Conservation (phyloP, 2,888 invertebrate species). For the Drosophila siamana region DNA sequence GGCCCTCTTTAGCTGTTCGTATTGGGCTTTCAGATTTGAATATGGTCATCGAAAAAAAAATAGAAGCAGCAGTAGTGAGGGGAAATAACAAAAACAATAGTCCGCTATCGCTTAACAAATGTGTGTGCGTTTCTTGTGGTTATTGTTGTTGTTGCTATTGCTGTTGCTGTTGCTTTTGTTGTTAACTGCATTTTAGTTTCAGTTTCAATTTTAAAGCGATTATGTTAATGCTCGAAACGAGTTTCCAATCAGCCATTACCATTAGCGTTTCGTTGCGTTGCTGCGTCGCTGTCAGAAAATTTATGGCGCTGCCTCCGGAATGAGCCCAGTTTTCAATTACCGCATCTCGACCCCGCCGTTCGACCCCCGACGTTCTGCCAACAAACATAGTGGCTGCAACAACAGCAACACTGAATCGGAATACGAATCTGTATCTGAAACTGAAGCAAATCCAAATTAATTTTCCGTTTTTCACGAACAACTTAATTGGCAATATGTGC, state of each 20-base stretch:
- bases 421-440: constrained; percentile 37
- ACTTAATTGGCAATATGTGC: constrained; percentile 76
- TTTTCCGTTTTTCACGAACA: constrained; percentile 73
- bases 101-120: constrained; percentile 51
- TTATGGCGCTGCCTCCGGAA: constrained; percentile 64
- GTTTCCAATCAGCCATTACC: constrained; percentile 77
- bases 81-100: constrained; percentile 39
- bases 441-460: constrained; percentile 71
- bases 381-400: constrained; percentile 11
- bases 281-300: constrained; percentile 59
- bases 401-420: constrained; percentile 17
- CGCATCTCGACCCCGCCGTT: constrained; percentile 59
- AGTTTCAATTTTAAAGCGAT: constrained; percentile 80
- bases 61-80: constrained; percentile 8
- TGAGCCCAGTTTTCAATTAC: constrained; percentile 71
- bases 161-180: constrained; percentile 54
- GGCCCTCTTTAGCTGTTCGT: constrained; percentile 11
- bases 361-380: constrained; percentile 31
- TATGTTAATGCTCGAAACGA: constrained; percentile 77
- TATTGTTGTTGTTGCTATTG: constrained; percentile 62
- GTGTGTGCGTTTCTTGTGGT: constrained; percentile 35
- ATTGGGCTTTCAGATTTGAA: constrained; percentile 34
- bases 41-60: constrained; percentile 15
- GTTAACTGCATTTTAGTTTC: constrained; percentile 76
- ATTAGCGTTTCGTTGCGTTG: constrained; percentile 45